A percentile compares a stretch with the other conserved stretches of the same genome.
Evolutionary conservation across 2,113 vertebrate species (phyloP).

Genomic region (Nycticryphes semicollaris): DNA sequence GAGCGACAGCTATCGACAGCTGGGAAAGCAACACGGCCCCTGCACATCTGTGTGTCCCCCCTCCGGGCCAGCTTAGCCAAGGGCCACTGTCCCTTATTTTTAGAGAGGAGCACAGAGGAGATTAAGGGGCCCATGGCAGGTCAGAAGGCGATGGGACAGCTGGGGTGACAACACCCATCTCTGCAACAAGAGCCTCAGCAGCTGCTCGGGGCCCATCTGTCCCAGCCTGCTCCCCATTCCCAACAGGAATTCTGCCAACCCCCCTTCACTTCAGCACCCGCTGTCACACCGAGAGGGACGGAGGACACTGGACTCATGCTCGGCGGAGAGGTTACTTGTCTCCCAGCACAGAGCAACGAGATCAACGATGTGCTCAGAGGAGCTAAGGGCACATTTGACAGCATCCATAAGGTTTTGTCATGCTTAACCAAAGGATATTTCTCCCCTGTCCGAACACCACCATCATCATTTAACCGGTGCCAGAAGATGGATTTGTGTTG

Average conservation of each 20-base stretch:
- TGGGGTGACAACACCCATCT: background rate
- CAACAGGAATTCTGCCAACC: background rate
- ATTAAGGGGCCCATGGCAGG: accelerated
- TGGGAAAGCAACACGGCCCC: background rate
- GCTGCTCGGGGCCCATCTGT: background rate
- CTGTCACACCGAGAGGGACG: accelerated
- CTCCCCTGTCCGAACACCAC: background rate
- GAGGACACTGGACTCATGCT: accelerated
- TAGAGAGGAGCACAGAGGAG: background rate
- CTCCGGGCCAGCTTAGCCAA: accelerated
- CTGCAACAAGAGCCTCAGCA: background rate
- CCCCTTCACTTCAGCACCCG: background rate
- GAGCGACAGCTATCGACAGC: background rate
- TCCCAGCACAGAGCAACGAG: background rate
- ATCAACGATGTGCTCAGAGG: conserved; percentile 8
- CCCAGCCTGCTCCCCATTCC: accelerated
- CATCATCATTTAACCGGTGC: background rate
- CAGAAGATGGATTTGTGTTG: conserved; percentile 8
- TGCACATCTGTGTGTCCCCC: background rate
- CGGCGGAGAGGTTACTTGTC: background rate
- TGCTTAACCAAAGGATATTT: background rate
- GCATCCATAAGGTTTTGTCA: conserved; percentile 39
- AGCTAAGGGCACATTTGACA: conserved; percentile 57
- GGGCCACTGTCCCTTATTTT: background rate
- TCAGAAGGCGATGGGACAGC: background rate